Conservation (phyloP, 2,888 invertebrate species). For the Ophion ventricosus region DNA sequence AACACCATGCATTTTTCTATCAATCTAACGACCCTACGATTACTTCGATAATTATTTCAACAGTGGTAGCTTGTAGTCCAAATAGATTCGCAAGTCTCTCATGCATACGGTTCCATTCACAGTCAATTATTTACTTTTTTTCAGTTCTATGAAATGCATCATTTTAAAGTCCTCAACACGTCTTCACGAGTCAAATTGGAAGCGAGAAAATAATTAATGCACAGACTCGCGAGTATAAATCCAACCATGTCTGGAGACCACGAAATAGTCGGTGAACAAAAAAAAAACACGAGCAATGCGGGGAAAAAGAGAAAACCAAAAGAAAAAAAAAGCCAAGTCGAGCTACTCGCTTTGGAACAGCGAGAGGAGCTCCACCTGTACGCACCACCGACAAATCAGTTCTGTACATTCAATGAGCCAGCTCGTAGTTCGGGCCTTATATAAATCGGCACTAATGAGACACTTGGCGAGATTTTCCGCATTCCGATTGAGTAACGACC, state of each 20-base stretch:
- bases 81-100: no score
- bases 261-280: background rate
- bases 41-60: no score
- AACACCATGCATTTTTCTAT: no score
- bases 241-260: conserved; percentile 2
- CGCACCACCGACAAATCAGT: conserved; percentile 24
- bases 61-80: background rate
- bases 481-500: conserved; percentile 63
- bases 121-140: background rate
- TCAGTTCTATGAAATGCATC: background rate
- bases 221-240: conserved; percentile 9
- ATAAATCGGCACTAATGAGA: conserved; percentile 61
- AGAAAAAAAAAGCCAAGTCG: conserved; percentile 5
- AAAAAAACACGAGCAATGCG: background rate
- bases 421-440: conserved; percentile 29
- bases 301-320: background rate
- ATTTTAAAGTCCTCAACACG: conserved; percentile 16
- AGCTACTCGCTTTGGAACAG: conserved; percentile 20
- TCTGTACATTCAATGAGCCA: conserved; percentile 47
- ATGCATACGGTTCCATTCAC: background rate
- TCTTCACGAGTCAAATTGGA: background rate
- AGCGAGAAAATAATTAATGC: conserved; percentile 53
- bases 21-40: no score
- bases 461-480: conserved; percentile 62
- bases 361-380: conserved; percentile 22